Percentiles rank a stretch among this genome's conserved stretches.
Evolutionary conservation across 2,888 invertebrate species (phyloP).

Genomic region (Liopterus haemorrhoidalis): DNA sequence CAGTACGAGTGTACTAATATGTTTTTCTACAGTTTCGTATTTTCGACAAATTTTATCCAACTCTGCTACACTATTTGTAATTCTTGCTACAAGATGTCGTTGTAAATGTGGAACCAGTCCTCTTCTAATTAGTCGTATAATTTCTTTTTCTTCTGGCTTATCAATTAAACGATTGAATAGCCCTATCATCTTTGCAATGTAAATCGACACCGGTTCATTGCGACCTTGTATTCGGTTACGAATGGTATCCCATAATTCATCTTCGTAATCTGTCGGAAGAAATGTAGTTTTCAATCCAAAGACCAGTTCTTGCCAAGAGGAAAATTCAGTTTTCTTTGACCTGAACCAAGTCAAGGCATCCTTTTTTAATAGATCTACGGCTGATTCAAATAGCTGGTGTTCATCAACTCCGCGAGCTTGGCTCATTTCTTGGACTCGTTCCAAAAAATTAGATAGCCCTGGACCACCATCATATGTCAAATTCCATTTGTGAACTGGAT

Average conservation of each 20-base stretch:
- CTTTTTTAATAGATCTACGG: slow-evolving; percentile 30
- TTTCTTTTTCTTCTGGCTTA: slow-evolving; percentile 17
- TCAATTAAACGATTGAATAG: slow-evolving; percentile 19
- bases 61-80: slow-evolving; percentile 10
- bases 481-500: slow-evolving; percentile 20
- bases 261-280: slow-evolving; percentile 27
- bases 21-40: too few species aligned
- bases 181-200: slow-evolving; percentile 26
- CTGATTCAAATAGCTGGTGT: slow-evolving; percentile 25
- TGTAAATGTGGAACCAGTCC: slow-evolving; percentile 22
- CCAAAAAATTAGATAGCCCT: slow-evolving; percentile 25
- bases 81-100: slow-evolving; percentile 11
- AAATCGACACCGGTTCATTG: slow-evolving; percentile 24
- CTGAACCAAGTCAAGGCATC: slow-evolving; percentile 30
- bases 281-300: slow-evolving; percentile 17
- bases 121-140: slow-evolving; percentile 20
- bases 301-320: slow-evolving; percentile 23
- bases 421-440: slow-evolving; percentile 29
- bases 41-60: slow-evolving; percentile 15
- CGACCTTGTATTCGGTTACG: slow-evolving; percentile 23
- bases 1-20: too few species aligned
- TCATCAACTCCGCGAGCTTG: slow-evolving; percentile 21
- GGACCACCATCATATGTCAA: slow-evolving; percentile 12
- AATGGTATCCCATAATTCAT: slow-evolving; percentile 25
- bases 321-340: slow-evolving; percentile 15